A percentile compares a stretch with the other conserved stretches of the same genome.
phyloP scores from a whole-genome alignment of 2,797 vertebrate genomes.

The Phataginus tetradactyla region DNA sequence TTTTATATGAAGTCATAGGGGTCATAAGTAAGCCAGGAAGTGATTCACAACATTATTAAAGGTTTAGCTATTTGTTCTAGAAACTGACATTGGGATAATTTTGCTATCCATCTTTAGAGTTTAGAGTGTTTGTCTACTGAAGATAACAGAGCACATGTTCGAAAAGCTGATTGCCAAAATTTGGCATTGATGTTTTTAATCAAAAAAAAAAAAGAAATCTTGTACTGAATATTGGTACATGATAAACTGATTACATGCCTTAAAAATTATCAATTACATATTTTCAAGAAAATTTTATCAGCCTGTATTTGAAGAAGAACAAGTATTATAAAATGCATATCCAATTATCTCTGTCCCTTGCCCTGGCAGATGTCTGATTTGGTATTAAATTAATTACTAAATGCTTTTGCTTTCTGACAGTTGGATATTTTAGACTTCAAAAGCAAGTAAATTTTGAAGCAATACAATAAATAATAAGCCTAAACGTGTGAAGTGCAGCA shows the following conservation, averaged over 20 bases:
- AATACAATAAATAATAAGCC: slow-evolving; percentile 80
- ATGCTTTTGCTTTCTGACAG: slow-evolving; percentile 72
- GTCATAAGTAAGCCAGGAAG: neutral
- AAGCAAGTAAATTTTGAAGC: slow-evolving; percentile 79
- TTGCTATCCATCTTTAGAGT: neutral
- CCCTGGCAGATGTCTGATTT: slow-evolving; percentile 64
- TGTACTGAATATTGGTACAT: neutral
- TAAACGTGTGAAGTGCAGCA: slow-evolving; percentile 76
- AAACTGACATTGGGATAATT: neutral
- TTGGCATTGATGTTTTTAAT: neutral
- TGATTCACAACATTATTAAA: neutral
- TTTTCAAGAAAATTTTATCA: neutral
- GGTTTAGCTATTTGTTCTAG: neutral
- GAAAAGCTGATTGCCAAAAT: neutral
- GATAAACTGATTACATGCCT: neutral
- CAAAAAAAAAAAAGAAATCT: neutral
- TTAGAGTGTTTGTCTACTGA: neutral
- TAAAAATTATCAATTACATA: neutral
- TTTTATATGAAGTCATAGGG: neutral
- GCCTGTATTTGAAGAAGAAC: neutral
- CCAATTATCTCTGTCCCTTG: slow-evolving; percentile 60
- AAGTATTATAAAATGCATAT: neutral
- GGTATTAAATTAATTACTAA: slow-evolving; percentile 82
- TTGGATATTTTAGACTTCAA: slow-evolving; percentile 73
- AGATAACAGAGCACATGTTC: neutral